Evolutionary conservation across 1,140 invertebrate species (phyloP).

Genomic region (Ruditapes philippinarum): DNA sequence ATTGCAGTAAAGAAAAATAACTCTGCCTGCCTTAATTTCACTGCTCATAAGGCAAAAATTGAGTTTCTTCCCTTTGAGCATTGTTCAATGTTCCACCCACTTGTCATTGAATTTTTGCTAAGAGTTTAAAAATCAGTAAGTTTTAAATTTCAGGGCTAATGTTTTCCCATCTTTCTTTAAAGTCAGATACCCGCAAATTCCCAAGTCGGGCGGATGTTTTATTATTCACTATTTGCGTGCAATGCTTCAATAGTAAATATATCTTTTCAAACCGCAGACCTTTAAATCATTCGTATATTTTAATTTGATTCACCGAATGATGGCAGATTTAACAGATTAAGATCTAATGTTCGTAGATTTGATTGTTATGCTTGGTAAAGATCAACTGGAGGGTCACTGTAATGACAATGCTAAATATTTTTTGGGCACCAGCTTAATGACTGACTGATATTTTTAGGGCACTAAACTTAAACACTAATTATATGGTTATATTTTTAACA

Average conservation of each 20-base stretch:
- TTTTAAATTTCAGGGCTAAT: not conserved
- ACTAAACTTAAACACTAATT: not conserved
- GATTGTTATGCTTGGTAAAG: slow-evolving; percentile 36
- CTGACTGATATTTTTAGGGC: slow-evolving; percentile 13
- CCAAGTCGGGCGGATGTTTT: not conserved
- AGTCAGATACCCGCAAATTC: not conserved
- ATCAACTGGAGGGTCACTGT: slow-evolving; percentile 25
- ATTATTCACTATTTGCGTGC: slow-evolving; percentile 63
- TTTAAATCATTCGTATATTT: slow-evolving; percentile 65
- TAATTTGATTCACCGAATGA: slow-evolving; percentile 50
- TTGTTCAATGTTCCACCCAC: not conserved
- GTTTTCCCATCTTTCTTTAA: slow-evolving; percentile 43
- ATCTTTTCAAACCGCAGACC: slow-evolving; percentile 21
- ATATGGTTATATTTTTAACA: not conserved
- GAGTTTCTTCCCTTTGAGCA: slow-evolving; percentile 8
- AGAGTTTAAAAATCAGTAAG: not conserved
- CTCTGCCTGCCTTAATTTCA: not conserved
- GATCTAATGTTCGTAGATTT: slow-evolving; percentile 51
- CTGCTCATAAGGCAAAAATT: not conserved
- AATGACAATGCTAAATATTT: slow-evolving; percentile 41
- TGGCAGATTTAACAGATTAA: slow-evolving; percentile 40
- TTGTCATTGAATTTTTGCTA: not conserved
- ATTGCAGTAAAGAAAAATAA: not conserved
- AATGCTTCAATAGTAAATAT: slow-evolving; percentile 46
- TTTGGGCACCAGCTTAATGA: not conserved